Evolutionary conservation across 2,113 vertebrate species (phyloP).

Genomic region (Muntiacus reevesi): DNA sequence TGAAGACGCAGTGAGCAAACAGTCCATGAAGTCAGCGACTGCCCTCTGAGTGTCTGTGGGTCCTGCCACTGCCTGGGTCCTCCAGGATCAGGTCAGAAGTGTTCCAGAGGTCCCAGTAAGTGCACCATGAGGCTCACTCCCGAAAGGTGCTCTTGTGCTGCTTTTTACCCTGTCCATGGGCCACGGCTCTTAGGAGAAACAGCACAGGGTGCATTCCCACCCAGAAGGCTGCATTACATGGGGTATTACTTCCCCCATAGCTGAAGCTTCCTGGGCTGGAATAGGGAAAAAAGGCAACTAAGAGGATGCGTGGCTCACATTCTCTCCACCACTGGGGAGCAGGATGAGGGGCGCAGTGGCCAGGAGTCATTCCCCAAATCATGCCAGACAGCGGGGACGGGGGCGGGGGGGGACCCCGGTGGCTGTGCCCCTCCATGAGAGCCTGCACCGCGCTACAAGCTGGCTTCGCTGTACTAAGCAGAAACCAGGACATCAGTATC

Average conservation of each 20-base stretch:
- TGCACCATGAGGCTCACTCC: fast-evolving
- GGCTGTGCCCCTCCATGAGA: fast-evolving
- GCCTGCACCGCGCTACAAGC: fast-evolving
- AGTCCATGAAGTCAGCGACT: fast-evolving
- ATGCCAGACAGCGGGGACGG: fast-evolving
- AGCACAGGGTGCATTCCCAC: neutral
- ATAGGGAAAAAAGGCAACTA: neutral
- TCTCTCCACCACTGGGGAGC: neutral
- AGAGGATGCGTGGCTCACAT: neutral
- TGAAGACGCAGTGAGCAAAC: neutral
- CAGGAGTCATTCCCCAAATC: neutral
- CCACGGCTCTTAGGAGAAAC: neutral
- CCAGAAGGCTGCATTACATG: too few relatives aligned
- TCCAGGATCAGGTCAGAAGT: neutral
- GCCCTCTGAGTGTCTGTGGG: neutral
- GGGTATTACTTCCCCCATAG: too few relatives aligned
- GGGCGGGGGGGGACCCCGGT: fast-evolving
- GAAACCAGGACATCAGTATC: neutral
- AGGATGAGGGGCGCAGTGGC: neutral
- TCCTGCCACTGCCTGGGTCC: neutral
- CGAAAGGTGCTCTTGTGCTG: neutral
- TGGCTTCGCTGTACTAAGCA: neutral
- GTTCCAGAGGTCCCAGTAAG: neutral
- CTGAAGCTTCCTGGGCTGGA: neutral
- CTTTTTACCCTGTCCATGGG: neutral